A percentile compares a stretch with the other conserved stretches of the same genome.
Conservation (phyloP, 1,140 invertebrate genomes). For the Zaprionus tsacasi region DNA sequence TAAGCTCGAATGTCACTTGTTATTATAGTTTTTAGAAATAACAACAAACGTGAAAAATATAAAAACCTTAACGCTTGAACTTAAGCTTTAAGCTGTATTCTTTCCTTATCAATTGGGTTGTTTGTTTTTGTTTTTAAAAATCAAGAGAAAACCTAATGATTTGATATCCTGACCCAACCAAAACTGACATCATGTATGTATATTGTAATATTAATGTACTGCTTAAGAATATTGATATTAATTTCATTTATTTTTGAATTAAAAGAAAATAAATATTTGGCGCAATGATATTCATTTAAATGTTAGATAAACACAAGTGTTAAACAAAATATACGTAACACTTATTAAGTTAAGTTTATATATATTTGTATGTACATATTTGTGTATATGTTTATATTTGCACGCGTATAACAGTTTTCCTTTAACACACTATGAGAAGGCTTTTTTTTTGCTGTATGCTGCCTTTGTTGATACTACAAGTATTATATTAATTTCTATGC, state of each 20-base stretch:
- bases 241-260: conserved; percentile 27
- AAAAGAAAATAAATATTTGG: conserved; percentile 29
- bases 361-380: conserved; percentile 2
- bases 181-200: conserved; percentile 3
- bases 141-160: background rate
- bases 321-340: conserved; percentile 14
- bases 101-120: conserved; percentile 1
- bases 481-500: background rate
- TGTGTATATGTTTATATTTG: background rate
- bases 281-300: conserved; percentile 30
- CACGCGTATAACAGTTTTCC: no score
- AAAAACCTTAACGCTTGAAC: conserved; percentile 8
- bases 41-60: background rate
- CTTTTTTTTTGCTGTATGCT: background rate
- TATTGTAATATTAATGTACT: conserved; percentile 6
- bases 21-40: conserved; percentile 42
- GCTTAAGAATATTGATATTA: conserved; percentile 9
- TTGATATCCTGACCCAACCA: background rate
- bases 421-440: background rate
- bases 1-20: conserved; percentile 43
- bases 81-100: conserved; percentile 12
- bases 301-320: background rate
- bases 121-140: conserved; percentile 27
- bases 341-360: conserved; percentile 10
- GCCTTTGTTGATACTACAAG: background rate